Base-by-base conservation (phyloP, 2,888 invertebrate species). In the Epirrhoe alternata region DNA sequence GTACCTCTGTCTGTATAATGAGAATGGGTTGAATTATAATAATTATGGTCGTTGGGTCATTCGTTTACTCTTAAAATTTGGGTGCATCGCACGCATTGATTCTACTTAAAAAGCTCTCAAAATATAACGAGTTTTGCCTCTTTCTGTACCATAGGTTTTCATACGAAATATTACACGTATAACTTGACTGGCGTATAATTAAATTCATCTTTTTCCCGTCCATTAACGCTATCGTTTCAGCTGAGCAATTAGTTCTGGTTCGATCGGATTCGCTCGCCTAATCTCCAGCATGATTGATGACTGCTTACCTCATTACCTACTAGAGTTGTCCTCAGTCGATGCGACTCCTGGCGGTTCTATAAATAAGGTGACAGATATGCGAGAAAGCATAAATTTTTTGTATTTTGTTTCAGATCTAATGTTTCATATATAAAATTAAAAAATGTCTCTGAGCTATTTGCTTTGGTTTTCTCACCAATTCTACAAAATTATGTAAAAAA, bases 281-380 rank as follows among this genome's bases (percentile, higher is more conserved):
- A 83, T 78, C 78, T 79, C 74, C 79, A 80, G 82, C 87, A 88
- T 92, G 92, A 92, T 91, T 89, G 90, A 92, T 92, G 88, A 78
- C 83, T 82, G 85, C 82, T 85, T 81, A 83, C 64, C 78, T 79
- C 79, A 80, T 83, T 80, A 81, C 38, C 38, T 42, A 42, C 72
- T 67, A 64, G 55, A 55, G 66, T 55, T 66, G 67, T 38, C 58
- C 42, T n/a, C 30, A 17, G n/a, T 45, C 52, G 30, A 10, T 31
- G 10, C 12, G 3, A 42, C 12, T 10, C 12, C 7, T 6, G 50
- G 16, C 14, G 47, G 1, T 47, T 14, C 42, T 33, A 33, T 33
- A 12, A 47, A 47, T 47, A 7, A 3, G 45, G 14, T 5, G 0
- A 45, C 4, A 7, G 45, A 14, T 35, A 8, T 24, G 24, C 24